Conservation (phyloP, 2,888 invertebrate genomes). For the Melikaiella ostensackeni region DNA sequence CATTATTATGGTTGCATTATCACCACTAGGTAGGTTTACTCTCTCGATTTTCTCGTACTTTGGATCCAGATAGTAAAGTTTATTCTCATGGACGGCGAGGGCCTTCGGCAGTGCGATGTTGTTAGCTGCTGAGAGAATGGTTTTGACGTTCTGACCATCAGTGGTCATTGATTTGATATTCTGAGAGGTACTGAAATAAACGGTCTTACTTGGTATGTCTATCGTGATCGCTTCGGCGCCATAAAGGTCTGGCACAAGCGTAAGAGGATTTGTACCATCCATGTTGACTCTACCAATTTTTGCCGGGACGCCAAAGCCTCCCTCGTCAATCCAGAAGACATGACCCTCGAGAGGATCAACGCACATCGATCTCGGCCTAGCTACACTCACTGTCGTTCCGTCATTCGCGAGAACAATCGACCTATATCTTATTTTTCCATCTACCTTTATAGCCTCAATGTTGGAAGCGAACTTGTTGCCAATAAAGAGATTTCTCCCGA, state of each 20-base stretch:
- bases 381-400: conserved; percentile 90
- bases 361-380: conserved; percentile 91
- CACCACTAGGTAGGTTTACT: conserved; percentile 89
- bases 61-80: conserved; percentile 93
- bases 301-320: conserved; percentile 91
- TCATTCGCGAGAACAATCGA: conserved; percentile 93
- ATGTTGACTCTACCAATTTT: conserved; percentile 95
- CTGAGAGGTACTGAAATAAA: conserved; percentile 91
- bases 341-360: conserved; percentile 95
- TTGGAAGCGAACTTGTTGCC: conserved; percentile 94
- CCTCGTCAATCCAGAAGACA: conserved; percentile 96
- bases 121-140: conserved; percentile 84
- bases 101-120: conserved; percentile 89
- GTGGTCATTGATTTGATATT: conserved; percentile 85
- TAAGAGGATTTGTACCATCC: conserved; percentile 90
- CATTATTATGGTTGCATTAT: conserved; percentile 85
- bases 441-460: conserved; percentile 92
- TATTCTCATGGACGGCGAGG: conserved; percentile 88
- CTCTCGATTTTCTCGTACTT: conserved; percentile 92
- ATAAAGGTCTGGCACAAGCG: conserved; percentile 85
- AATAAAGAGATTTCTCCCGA: conserved; percentile 95
- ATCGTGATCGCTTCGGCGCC: conserved; percentile 91
- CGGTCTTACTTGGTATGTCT: conserved; percentile 87
- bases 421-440: conserved; percentile 90
- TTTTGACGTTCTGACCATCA: conserved; percentile 84